Evolutionary conservation across 2,888 invertebrate species (phyloP).

Genomic region (Opisthograptis luteolata): DNA sequence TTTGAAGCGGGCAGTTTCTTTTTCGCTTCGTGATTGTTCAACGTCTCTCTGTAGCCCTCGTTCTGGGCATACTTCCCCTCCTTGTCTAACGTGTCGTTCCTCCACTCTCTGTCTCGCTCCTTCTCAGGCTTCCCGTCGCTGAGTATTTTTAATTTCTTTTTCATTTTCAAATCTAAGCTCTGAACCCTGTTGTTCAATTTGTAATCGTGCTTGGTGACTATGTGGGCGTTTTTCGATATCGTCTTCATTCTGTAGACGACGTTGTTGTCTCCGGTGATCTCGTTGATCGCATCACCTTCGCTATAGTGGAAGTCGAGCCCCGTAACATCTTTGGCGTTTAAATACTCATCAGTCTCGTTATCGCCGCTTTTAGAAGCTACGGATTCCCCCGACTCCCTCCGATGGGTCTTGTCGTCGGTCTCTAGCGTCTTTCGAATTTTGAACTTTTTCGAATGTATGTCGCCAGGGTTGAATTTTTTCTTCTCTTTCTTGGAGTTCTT

Average conservation of each 20-base stretch:
- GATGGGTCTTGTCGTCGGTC: constrained; percentile 65
- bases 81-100: constrained; percentile 83
- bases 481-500: constrained; percentile 90
- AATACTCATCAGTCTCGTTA: constrained; percentile 74
- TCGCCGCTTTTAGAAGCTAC: constrained; percentile 64
- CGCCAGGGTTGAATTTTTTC: constrained; percentile 80
- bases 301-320: constrained; percentile 68
- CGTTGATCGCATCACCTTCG: constrained; percentile 68
- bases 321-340: constrained; percentile 55
- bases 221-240: constrained; percentile 78
- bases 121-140: constrained; percentile 65
- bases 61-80: constrained; percentile 82
- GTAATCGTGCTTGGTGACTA: constrained; percentile 78
- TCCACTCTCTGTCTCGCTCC: constrained; percentile 82
- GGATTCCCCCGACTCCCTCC: constrained; percentile 66
- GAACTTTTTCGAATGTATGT: constrained; percentile 81
- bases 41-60: constrained; percentile 78
- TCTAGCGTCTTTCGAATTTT: constrained; percentile 77
- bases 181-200: constrained; percentile 69
- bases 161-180: constrained; percentile 68
- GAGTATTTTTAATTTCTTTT: constrained; percentile 73
- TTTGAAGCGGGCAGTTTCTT: constrained; percentile 75
- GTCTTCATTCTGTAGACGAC: constrained; percentile 79
- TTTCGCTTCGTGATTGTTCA: constrained; percentile 71
- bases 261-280: constrained; percentile 71